Base-by-base conservation (phyloP, 2,113 vertebrate genomes). In the Megaleporinus macrocephalus region DNA sequence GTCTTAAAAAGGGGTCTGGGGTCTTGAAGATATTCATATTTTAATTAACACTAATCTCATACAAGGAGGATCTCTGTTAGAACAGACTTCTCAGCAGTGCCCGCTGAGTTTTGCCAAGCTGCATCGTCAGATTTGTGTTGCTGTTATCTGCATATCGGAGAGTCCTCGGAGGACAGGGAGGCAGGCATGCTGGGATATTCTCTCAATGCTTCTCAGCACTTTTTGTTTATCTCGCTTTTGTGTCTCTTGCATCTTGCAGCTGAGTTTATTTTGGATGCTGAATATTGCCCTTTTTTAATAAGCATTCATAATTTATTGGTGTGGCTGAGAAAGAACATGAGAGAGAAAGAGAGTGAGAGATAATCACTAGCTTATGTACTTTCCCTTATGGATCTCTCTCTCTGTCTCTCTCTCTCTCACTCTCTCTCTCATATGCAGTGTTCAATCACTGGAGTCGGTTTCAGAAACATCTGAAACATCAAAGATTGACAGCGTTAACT, bases 231-330 rank as follows among this genome's bases (percentile, higher is more conserved):
- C 78, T 85, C 87, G 88, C 85, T 91, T 90, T 90, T 81, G 88
- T 86, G 89, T 87, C 85, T 91, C 85, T 80, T 72, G 83, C 78
- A 27, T 73, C 86, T 61, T 33, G 62, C 53, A 16, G 7, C 49
- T 51, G 81, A 88, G 89, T 90, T 93, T 89, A 92, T 92, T 92
- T 92, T 87, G 84, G 82, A 86, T 86, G 88, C 90, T 92, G 92
- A 92, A 94, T 93, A 92, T 93, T 92, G 91, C 87, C 90, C 90
- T 93, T 93, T 92, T 92, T 90, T 93, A 93, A 94, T 93, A 93
- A 93, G 90, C 92, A 92, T 93, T 85, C 88, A 94, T 94, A 93
- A 93, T 93, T 94, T 91, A 92, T 90, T 20, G 80, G 71, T 81
- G 82, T 86, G 57, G 57, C 69, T 78, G 57, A 55, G 73, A 55